Base-by-base conservation (phyloP, 2,888 invertebrate species). In the Temnothorax rugatulus region DNA sequence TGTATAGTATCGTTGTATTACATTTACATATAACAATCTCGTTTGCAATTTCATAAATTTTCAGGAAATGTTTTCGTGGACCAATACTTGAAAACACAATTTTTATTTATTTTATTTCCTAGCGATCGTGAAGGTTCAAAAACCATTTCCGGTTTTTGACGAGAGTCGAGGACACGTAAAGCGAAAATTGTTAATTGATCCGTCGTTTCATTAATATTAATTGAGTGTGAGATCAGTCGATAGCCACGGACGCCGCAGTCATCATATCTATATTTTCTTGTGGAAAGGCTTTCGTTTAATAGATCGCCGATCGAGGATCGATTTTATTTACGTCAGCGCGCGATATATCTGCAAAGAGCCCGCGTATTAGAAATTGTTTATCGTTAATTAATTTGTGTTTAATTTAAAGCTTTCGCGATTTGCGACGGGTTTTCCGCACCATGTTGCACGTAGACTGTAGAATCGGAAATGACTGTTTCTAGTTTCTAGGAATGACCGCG, bases 141-240 rank as follows among this genome's bases (percentile, higher is more conserved):
- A 25, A 25, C 57, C 29, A 77, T 77, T 77, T 77, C 44, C 54
- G 54, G 29, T 44, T 57, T 57, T 34, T 44, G n/a, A 54, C 44
- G 54, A 44, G n/a, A 25, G n/a, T 44, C 44, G 54, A 34, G n/a
- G 18, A 38, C n/a, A 38, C 34, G 34, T 13, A 50, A 25, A 7
- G 29, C 47, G 69, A 79, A 79, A 69, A 69, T 57, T 77, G 41
- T 77, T 68, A 68, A 68, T 68, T 15, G 47, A 13, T 13, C 38
- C 68, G 54, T 21, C 54, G 47, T 25, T 54, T n/a, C 11, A 34
- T 34, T 34, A 7, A 34, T 5, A 29, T 29, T 29, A 29, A 29
- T 29, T 2, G 29, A 29, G 29, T 18, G 21, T 63, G 15, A 68
- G 41, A 77, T 77, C 25, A 64, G 41, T n/a, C 29, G 29, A 29